A percentile compares a stretch with the other conserved stretches of the same genome.
These are phyloP conservation scores for Abscondita cerata DNA, from an alignment of 2,888 invertebrate species.

Conservation along the genomic window DNA sequence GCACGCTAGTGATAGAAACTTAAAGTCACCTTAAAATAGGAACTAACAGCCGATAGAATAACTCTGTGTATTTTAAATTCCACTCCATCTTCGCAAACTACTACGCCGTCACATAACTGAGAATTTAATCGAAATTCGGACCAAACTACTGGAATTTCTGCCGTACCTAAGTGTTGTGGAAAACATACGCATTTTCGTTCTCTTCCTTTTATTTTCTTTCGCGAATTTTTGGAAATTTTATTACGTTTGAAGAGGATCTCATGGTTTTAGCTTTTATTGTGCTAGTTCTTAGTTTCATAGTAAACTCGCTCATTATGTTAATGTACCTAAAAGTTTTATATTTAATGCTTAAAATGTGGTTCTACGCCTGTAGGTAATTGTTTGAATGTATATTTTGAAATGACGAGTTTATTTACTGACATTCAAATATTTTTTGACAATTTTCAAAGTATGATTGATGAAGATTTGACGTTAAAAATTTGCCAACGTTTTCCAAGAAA, in stretches of 20 bases:
- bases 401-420: conserved; percentile 29
- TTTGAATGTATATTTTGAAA: conserved; percentile 34
- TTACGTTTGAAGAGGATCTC: conserved; percentile 25
- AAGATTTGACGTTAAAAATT: neutral
- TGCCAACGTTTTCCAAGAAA: too few species aligned
- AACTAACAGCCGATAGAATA: conserved; percentile 75
- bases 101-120: conserved; percentile 74
- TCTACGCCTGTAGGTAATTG: conserved; percentile 31
- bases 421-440: conserved; percentile 18
- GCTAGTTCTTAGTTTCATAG: conserved; percentile 40
- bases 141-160: conserved; percentile 73
- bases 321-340: conserved; percentile 20
- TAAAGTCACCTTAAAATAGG: conserved; percentile 65
- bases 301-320: conserved; percentile 36
- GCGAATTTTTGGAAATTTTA: conserved; percentile 19
- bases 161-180: conserved; percentile 65
- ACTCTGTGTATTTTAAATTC: conserved; percentile 72
- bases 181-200: conserved; percentile 66
- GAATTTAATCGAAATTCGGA: conserved; percentile 70
- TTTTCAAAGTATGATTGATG: conserved; percentile 1
- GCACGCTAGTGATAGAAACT: neutral
- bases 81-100: conserved; percentile 68
- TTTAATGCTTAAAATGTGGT: conserved; percentile 34
- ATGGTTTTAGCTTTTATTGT: conserved; percentile 39
- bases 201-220: conserved; percentile 48